These are phyloP conservation scores for Danio albolineatus DNA, from an alignment of 2,797 vertebrate species.

Conservation along the genomic window DNA sequence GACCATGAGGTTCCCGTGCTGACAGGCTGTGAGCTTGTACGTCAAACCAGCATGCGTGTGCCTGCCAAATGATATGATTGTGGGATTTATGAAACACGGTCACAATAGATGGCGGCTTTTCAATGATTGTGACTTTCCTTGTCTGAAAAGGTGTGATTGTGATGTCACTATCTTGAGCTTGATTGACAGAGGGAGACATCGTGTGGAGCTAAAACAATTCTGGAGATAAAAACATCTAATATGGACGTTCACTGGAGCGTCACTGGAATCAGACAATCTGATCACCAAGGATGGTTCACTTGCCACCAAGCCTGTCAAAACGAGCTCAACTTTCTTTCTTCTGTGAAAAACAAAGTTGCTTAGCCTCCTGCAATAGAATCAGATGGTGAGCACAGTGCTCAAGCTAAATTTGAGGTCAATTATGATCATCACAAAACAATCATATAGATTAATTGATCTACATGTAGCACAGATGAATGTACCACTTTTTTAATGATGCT, in stretches of 20 bases:
- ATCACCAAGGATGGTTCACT: neutral
- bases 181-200: slow-evolving; percentile 75
- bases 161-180: slow-evolving; percentile 43
- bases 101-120: slow-evolving; percentile 45
- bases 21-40: slow-evolving; percentile 29
- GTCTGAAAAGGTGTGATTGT: slow-evolving; percentile 35
- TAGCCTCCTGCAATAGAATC: neutral
- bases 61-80: slow-evolving; percentile 68
- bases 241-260: slow-evolving; percentile 74
- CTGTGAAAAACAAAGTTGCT: neutral
- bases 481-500: neutral
- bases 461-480: neutral
- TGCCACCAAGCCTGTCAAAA: neutral
- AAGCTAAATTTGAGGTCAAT: neutral
- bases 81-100: slow-evolving; percentile 23
- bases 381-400: neutral
- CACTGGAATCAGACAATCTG: slow-evolving; percentile 60
- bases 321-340: neutral
- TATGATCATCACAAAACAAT: neutral
- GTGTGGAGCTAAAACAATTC: slow-evolving; percentile 96
- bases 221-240: slow-evolving; percentile 76
- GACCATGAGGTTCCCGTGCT: slow-evolving; percentile 21
- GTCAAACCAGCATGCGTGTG: slow-evolving; percentile 57
- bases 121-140: slow-evolving; percentile 20
- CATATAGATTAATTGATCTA: neutral